Evolutionary conservation across 2,797 vertebrate genomes (phyloP), one percentile per base, ranked within the genome.

Genomic region (Esox lucius): DNA sequence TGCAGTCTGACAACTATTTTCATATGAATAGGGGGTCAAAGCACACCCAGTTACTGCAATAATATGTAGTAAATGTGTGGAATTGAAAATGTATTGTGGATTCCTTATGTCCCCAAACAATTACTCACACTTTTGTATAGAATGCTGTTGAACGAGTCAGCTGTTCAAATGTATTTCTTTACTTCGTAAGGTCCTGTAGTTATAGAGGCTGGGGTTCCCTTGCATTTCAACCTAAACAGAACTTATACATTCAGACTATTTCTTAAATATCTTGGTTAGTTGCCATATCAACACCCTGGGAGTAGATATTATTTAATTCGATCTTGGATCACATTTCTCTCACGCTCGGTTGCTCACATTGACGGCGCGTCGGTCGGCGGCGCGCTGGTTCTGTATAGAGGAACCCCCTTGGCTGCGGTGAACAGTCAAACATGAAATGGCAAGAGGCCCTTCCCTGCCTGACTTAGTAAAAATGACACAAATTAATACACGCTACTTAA

Each of bases 381-480:
- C 83, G 78, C 75, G 87, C 88, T 89, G 89, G 77, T 86, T 72
- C 81, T 81, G 78, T 86, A 89, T 87, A 91, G 91, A 91, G 84
- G 75, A 85, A 67, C 89, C 82, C 80, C 87, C 80, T 89, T 7
- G 74, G 83, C 88, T 90, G 86, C 89, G 81, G 88, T 84, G 94
- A 94, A 95, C 95, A 95, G 94, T 96, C 94, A 95, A 87, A 96
- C 94, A 94, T 94, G 94, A 95, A 95, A 95, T 91, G 94, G 94
- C 88, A 89, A 96, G 94, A 95, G 87, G 90, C 94, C 95, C 93
- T 95, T 95, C 95, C 95, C 94, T 80, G 93, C 92, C 88, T 90
- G 92, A 96, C 96, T 97, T 96, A 97, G 96, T 96, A 96, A 96
- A 97, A 97, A 96, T 97, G 96, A 97, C 96, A 97, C 95, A 97